Base-by-base conservation (phyloP, 2,113 vertebrate genomes). In the Clinocottus analis region DNA sequence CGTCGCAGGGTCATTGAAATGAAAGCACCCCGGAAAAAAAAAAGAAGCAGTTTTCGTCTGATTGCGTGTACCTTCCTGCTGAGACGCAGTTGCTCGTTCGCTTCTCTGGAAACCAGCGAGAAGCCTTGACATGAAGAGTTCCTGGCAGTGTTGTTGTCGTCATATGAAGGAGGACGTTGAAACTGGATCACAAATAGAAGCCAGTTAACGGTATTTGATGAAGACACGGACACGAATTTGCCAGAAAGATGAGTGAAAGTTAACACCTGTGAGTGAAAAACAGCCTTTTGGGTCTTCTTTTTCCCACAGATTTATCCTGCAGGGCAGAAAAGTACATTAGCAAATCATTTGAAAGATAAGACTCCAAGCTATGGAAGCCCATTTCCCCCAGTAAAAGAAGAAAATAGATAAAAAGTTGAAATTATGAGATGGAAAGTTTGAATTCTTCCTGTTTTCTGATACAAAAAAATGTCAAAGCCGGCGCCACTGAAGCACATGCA, bases 221-320 rank as follows among this genome's bases (percentile, higher is more conserved):
- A 27, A 53, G 6, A 43, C 13, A 11, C 9, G 39, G 23, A 41
- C 3, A 8, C 4, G 3, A 23, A 49, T 25, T 25, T 33, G 1
- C 13, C 19, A 12, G n/a, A 25, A 68, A 68, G 12, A 58, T 7
- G 1, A 43, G 47, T 31, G 6, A 35, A 56, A 13, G 25, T 23
- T 2, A 1, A 0, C 37, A 58, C 85, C 71, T 89, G 33, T 83
- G 51, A 27, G 69, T 81, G 35, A 86, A 75, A 69, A 83, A 45
- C 14, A 86, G 73, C 60, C 68, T 73, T 55, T 77, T 84, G n/a
- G 9, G 41, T 51, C 77, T 79, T 13, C 1, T 10, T 60, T 85
- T 85, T 11, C 33, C 16, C 1, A 11, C 4, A n/a, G 59, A 66
- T 4, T 37, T 73, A 1, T 0, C 53, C 83, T 86, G 60, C 11